Evolutionary conservation across 2,888 invertebrate genomes (phyloP).

Genomic region (Chaetogeoica ovagalla): DNA sequence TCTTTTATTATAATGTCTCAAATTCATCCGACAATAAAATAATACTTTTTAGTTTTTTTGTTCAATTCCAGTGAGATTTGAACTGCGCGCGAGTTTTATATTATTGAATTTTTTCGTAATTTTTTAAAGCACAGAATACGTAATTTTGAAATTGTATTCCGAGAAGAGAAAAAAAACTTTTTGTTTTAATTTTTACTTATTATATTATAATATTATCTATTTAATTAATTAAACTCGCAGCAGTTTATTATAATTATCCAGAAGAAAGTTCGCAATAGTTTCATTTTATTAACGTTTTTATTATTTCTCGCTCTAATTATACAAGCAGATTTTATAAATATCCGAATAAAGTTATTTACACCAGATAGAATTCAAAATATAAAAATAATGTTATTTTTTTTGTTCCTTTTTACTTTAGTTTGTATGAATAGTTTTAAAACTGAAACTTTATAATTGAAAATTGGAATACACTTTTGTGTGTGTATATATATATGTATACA

Average conservation of each 20-base stretch:
- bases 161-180: too few relatives aligned
- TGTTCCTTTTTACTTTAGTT: background rate
- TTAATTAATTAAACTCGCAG: slow-evolving; percentile 1
- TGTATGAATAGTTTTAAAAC: slow-evolving; percentile 4
- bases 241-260: background rate
- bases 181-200: too few relatives aligned
- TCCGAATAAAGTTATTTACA: slow-evolving; percentile 6
- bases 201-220: background rate
- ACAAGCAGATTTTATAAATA: slow-evolving; percentile 2
- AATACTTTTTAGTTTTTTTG: too few relatives aligned
- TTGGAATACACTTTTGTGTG: background rate
- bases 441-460: slow-evolving; percentile 15
- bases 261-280: slow-evolving; percentile 7
- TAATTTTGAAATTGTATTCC: too few relatives aligned
- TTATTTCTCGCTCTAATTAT: slow-evolving; percentile 7
- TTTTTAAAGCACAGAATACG: too few relatives aligned
- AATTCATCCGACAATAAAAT: too few relatives aligned
- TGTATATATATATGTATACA: background rate
- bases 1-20: too few relatives aligned
- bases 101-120: too few relatives aligned
- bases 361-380: background rate
- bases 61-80: too few relatives aligned
- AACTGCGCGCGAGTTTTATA: too few relatives aligned
- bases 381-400: background rate
- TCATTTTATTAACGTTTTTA: slow-evolving; percentile 1